Evolutionary conservation across 2,113 vertebrate species (phyloP).

Genomic region (Pontoporia blainvillei): DNA sequence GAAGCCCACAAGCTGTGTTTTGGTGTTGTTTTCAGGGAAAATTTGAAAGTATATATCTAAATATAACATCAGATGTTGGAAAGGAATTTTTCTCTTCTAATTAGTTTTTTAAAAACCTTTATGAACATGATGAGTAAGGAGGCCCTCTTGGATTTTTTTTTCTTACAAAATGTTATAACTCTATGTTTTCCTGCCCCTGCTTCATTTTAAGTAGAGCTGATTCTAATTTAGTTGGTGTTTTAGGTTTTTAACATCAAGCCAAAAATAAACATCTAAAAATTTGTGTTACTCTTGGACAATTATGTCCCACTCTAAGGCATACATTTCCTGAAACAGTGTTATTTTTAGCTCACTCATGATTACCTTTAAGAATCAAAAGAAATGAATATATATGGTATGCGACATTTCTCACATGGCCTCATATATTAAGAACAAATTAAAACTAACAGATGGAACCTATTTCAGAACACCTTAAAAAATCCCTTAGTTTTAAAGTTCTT

Average conservation of each 20-base stretch:
- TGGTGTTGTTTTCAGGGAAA: background rate
- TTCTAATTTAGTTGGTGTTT: slow-evolving; percentile 16
- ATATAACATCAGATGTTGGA: background rate
- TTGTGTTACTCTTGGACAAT: slow-evolving; percentile 11
- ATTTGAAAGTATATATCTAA: slow-evolving; percentile 5
- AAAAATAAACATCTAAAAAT: slow-evolving; percentile 14
- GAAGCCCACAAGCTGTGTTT: background rate
- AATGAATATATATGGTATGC: background rate
- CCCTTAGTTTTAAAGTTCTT: background rate
- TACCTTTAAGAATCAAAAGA: slow-evolving; percentile 22
- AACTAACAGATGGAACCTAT: slow-evolving; percentile 1
- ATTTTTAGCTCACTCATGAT: slow-evolving; percentile 43
- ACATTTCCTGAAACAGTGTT: slow-evolving; percentile 25
- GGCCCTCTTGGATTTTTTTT: background rate
- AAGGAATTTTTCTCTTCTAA: background rate
- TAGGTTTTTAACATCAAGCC: slow-evolving; percentile 10
- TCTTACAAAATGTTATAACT: background rate
- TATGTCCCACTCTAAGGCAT: background rate
- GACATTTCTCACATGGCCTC: slow-evolving; percentile 21
- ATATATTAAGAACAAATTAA: slow-evolving; percentile 21
- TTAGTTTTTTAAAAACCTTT: background rate
- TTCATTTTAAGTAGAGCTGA: slow-evolving; percentile 18
- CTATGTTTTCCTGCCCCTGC: background rate
- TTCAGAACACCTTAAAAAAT: background rate
- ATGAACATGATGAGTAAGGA: background rate